Evolutionary conservation across 2,113 vertebrate species (phyloP).

Genomic region (Mionectes macconnelli): DNA sequence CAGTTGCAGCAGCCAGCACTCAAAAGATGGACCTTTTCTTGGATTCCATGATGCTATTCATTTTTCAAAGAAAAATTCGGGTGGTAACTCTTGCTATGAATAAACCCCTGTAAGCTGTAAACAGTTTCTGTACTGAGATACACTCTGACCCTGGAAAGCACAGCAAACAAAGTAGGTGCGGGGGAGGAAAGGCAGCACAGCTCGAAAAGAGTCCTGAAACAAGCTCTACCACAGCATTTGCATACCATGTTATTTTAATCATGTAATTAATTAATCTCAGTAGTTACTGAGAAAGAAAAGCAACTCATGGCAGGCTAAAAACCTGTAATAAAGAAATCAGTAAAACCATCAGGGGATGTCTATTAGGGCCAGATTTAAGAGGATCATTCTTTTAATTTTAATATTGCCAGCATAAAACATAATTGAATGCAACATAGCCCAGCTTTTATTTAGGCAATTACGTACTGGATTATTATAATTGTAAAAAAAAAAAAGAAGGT

Average conservation of each 20-base stretch:
- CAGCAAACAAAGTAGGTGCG: background rate
- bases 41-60: background rate
- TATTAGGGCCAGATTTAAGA: constrained; percentile 19
- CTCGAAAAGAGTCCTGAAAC: background rate
- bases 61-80: background rate
- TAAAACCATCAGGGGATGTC: background rate
- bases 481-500: background rate
- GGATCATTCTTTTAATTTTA: background rate
- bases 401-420: background rate
- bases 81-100: background rate
- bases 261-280: background rate
- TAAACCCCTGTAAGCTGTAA: background rate
- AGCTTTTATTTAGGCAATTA: background rate
- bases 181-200: background rate
- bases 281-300: constrained; percentile 27
- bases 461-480: background rate
- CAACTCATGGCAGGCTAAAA: background rate
- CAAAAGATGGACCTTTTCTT: background rate
- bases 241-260: constrained; percentile 1
- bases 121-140: background rate
- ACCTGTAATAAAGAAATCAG: background rate
- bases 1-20: background rate
- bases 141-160: background rate
- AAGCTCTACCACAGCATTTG: background rate
- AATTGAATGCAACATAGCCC: background rate